phyloP scores from a whole-genome alignment of 2,888 invertebrate species.

The Thecocarcelia acutangulata region DNA sequence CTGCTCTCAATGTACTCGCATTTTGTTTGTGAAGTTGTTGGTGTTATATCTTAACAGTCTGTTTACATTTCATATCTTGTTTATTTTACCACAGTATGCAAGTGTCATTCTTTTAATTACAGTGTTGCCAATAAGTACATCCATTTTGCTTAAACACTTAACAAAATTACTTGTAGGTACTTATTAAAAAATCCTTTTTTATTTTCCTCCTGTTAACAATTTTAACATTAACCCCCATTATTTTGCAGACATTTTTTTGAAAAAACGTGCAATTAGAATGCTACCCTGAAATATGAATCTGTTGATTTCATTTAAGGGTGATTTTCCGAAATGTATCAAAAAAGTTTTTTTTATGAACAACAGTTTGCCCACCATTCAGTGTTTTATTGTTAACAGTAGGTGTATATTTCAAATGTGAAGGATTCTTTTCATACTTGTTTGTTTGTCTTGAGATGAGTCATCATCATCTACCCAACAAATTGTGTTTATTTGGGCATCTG shows the following conservation, averaged over 20 bases:
- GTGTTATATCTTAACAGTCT: constrained; percentile 29
- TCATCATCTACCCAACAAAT: not conserved
- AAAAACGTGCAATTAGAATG: not conserved
- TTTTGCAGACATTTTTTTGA: not conserved
- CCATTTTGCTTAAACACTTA: constrained; percentile 21
- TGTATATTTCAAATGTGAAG: not conserved
- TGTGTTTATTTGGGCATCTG: constrained; percentile 1
- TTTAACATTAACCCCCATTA: constrained; percentile 49
- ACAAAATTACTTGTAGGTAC: constrained; percentile 39
- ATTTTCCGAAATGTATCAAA: constrained; percentile 5
- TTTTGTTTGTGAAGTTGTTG: constrained; percentile 1
- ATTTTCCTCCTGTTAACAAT: not conserved
- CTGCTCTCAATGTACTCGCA: not conserved
- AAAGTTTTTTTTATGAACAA: not conserved
- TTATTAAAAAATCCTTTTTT: not conserved
- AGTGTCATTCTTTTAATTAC: constrained; percentile 34
- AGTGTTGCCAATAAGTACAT: constrained; percentile 22
- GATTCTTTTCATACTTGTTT: constrained; percentile 12
- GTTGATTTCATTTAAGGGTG: constrained; percentile 60
- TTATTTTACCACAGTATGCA: constrained; percentile 52
- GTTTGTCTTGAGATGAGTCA: constrained; percentile 50
- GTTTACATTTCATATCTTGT: constrained; percentile 51
- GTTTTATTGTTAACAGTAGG: not conserved
- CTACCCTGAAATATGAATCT: constrained; percentile 10
- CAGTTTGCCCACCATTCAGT: not conserved